Evolutionary conservation across 2,113 vertebrate species (phyloP).

Genomic region (Gambusia holbrooki): DNA sequence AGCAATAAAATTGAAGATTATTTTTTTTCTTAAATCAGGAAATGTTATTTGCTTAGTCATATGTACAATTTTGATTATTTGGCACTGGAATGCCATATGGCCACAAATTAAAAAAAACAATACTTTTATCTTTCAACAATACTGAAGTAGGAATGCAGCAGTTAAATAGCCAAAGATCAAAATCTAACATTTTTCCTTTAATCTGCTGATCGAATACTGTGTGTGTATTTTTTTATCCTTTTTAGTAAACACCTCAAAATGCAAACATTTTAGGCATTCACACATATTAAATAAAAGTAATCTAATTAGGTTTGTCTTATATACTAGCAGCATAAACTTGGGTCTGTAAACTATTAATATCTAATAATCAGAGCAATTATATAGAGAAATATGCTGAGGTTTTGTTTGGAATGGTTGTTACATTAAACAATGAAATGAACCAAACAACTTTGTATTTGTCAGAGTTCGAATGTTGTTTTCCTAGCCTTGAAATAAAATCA

Average conservation of each 20-base stretch:
- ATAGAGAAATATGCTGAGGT: neutral
- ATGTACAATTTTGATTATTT: neutral
- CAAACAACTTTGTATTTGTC: neutral
- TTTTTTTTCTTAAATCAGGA: neutral
- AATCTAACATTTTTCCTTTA: neutral
- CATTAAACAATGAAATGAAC: neutral
- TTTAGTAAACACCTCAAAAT: neutral
- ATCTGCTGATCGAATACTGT: neutral
- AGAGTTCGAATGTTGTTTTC: no score
- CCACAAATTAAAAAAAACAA: neutral
- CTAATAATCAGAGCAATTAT: neutral
- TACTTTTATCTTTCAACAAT: neutral
- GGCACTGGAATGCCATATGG: neutral
- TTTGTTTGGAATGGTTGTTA: neutral
- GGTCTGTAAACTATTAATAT: neutral
- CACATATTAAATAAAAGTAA: neutral
- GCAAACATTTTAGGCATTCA: no score
- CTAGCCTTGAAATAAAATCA: neutral
- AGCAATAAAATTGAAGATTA: neutral
- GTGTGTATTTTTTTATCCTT: neutral
- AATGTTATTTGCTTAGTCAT: neutral
- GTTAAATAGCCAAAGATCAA: no score
- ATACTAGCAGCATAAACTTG: neutral
- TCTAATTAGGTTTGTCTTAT: neutral
- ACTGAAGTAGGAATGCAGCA: no score